These are phyloP conservation scores for Pseudomyrmex concolor DNA, from an alignment of 1,140 invertebrate genomes.

Conservation along the genomic window DNA sequence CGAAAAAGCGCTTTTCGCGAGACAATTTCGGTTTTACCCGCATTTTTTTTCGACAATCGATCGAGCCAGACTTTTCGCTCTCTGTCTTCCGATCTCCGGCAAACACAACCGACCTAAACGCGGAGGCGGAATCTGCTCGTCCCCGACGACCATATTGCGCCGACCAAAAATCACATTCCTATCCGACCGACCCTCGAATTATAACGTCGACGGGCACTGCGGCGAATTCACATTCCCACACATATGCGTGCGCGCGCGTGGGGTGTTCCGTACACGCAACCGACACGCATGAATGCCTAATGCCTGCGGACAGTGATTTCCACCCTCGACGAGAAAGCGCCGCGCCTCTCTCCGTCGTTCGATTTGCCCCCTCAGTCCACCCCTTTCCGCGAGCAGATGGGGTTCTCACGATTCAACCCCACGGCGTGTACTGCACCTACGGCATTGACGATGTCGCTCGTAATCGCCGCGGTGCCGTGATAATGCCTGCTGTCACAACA, in stretches of 20 bases:
- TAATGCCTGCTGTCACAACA: constrained; percentile 74
- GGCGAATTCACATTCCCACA: constrained; percentile 81
- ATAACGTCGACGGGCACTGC: constrained; percentile 62
- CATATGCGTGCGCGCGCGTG: constrained; percentile 55
- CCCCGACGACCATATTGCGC: constrained; percentile 63
- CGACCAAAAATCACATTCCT: constrained; percentile 79
- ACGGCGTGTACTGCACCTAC: constrained; percentile 46
- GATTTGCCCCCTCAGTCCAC: constrained; percentile 62
- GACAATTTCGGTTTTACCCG: constrained; percentile 1
- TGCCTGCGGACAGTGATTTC: constrained; percentile 82
- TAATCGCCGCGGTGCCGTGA: constrained; percentile 71
- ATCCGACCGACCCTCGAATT: constrained; percentile 75
- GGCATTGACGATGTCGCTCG: constrained; percentile 69
- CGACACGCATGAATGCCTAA: constrained; percentile 81
- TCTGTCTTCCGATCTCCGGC: neutral
- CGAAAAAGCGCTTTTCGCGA: constrained; percentile 3
- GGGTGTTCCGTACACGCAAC: constrained; percentile 73
- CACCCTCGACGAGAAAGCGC: constrained; percentile 79
- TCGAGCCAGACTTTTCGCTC: neutral
- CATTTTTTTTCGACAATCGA: neutral
- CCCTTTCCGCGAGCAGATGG: constrained; percentile 77
- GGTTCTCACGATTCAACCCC: constrained; percentile 79
- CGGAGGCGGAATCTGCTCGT: neutral
- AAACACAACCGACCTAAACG: neutral
- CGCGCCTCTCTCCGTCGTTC: constrained; percentile 62